Base-by-base conservation (phyloP, 1,140 invertebrate genomes). In the Caenorhabditis tropicalis region DNA sequence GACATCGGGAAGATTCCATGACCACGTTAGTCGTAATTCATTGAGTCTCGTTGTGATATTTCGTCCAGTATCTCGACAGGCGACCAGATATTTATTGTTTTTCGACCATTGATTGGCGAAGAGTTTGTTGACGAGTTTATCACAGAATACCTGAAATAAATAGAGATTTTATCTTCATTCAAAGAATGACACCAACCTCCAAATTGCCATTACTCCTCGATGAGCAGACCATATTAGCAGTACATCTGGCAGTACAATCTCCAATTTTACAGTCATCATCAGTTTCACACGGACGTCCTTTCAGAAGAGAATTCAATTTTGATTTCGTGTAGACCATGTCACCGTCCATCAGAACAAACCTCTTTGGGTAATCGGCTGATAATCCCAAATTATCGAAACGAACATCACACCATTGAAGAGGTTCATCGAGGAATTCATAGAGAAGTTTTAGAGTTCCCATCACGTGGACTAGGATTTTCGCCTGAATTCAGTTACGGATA, bases 391-490 rank as follows among this genome's bases (percentile, higher is more conserved):
- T 91, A 19, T 91, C 89, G 60, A 91, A 91, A 48, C 90, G 87
- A 7, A 91, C 90, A 81, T 91, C 90, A 60, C 90, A 91, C 90
- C 90, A 91, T 83, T 91, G 90, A 0, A 91, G 81, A 5, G 90
- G 90, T 46, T 91, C 90, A 82, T 91, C 91, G 12, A 91, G 81
- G 81, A 91, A 91, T 81, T 91, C 90, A 79, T 91, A 89, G 27
- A 91, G 91, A 19, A 91, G 56, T 83, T 91, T 91, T 39, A 91
- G 80, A 0, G 90, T 91, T 21, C 90, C 90, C 91, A 91, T 91
- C 36, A 91, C 74, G 86, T 91, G 90, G 19, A 91, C 82, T 6
- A 90, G 74, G 27, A 91, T 91, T 81, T 91, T 90, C 31, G 89
- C 88, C 81, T 85, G 29, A n/a, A n/a, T n/a, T n/a, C n/a, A n/a